Conservation (phyloP, 2,113 vertebrate genomes). For the Laticauda colubrina region DNA sequence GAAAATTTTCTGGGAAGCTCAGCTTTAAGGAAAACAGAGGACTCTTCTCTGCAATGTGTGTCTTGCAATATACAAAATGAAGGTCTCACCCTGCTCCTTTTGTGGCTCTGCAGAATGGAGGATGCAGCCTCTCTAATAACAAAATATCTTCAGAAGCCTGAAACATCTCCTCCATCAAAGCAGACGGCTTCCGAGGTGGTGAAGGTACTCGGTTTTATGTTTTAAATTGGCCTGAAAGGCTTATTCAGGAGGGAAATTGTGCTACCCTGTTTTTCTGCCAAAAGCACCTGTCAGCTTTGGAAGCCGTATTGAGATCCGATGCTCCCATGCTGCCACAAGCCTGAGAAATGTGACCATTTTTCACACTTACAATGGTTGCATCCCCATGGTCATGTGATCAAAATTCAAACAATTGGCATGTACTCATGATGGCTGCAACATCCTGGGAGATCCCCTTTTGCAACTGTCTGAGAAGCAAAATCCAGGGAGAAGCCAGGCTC, state of each 20-base stretch:
- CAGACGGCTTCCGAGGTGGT: slow-evolving; percentile 63
- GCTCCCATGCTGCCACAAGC: too few relatives aligned
- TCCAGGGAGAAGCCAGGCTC: too few relatives aligned
- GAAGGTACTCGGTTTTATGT: slow-evolving; percentile 68
- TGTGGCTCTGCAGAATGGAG: slow-evolving; percentile 68
- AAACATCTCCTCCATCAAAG: slow-evolving; percentile 54
- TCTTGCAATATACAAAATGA: neutral
- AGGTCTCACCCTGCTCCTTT: neutral
- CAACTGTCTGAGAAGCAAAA: too few relatives aligned
- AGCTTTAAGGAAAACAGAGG: neutral
- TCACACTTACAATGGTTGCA: too few relatives aligned
- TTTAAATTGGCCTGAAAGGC: neutral
- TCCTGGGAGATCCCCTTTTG: too few relatives aligned
- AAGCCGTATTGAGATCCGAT: too few relatives aligned
- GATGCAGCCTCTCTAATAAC: slow-evolving; percentile 76
- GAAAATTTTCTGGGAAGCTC: neutral
- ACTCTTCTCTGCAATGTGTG: neutral
- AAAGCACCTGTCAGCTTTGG: too few relatives aligned
- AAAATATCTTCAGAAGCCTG: slow-evolving; percentile 74
- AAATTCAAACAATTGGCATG: too few relatives aligned
- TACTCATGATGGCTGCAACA: too few relatives aligned
- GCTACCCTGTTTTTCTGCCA: neutral
- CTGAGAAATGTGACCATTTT: too few relatives aligned
- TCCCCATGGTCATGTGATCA: too few relatives aligned
- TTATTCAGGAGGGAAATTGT: too few relatives aligned